A percentile compares a stretch with the other conserved stretches of the same genome.
These are phyloP conservation scores for Digitonthophagus gazella DNA, from an alignment of 2,888 invertebrate species.

Conservation along the genomic window DNA sequence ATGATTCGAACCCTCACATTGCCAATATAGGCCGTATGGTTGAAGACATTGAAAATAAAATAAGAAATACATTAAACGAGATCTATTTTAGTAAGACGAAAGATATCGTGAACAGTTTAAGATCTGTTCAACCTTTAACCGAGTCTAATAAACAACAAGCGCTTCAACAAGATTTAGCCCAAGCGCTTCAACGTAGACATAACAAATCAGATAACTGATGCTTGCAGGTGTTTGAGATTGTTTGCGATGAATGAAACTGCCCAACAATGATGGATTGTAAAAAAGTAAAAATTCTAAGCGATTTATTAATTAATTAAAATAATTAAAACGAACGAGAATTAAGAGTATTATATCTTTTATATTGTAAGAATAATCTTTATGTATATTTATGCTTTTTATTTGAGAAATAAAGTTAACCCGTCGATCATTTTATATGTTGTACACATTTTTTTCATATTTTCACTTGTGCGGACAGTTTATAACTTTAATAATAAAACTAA, in stretches of 20 bases:
- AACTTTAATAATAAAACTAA: not conserved
- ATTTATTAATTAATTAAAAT: constrained; percentile 7
- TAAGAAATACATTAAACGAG: constrained; percentile 95
- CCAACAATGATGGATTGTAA: constrained; percentile 4
- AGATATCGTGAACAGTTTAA: constrained; percentile 73
- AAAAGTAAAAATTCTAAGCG: not conserved
- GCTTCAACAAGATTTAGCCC: constrained; percentile 81
- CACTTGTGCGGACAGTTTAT: not conserved
- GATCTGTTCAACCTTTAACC: constrained; percentile 73
- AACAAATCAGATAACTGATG: constrained; percentile 58
- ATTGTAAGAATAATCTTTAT: constrained; percentile 2
- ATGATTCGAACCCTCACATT: constrained; percentile 94
- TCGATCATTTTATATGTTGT: no score
- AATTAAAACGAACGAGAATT: not conserved
- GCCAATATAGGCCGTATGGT: constrained; percentile 99
- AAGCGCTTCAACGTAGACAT: constrained; percentile 79
- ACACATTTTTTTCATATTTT: no score
- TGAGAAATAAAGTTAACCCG: not conserved
- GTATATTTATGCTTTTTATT: constrained; percentile 15
- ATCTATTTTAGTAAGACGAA: constrained; percentile 99
- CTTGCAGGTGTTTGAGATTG: constrained; percentile 26
- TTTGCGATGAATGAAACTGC: constrained; percentile 25
- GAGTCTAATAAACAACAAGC: constrained; percentile 82
- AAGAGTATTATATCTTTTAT: constrained; percentile 14
- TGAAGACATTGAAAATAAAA: constrained; percentile 99